These are phyloP conservation scores for Xestia sexstrigata DNA, from an alignment of 2,888 invertebrate genomes.

Conservation along the genomic window DNA sequence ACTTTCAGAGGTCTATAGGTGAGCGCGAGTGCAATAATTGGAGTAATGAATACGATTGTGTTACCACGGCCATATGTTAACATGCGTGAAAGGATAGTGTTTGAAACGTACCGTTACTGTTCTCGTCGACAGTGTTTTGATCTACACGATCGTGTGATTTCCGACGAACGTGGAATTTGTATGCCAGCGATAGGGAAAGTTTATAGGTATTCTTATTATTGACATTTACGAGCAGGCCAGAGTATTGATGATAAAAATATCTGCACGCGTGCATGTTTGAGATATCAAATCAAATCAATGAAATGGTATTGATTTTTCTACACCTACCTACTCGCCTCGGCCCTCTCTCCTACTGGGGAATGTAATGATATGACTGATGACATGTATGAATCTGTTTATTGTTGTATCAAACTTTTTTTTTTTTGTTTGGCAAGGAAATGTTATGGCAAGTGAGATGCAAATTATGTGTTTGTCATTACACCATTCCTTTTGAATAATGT, in stretches of 20 bases:
- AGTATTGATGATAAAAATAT: slow-evolving; percentile 44
- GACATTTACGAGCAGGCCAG: slow-evolving; percentile 37
- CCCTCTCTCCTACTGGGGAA: slow-evolving; percentile 44
- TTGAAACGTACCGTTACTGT: slow-evolving; percentile 82
- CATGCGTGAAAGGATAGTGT: slow-evolving; percentile 83
- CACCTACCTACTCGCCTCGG: slow-evolving; percentile 44
- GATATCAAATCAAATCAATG: slow-evolving; percentile 42
- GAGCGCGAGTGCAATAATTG: slow-evolving; percentile 74
- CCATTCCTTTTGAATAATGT: slow-evolving; percentile 22
- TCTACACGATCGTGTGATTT: slow-evolving; percentile 67
- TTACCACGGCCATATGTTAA: slow-evolving; percentile 86
- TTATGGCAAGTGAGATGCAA: slow-evolving; percentile 8
- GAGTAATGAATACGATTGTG: slow-evolving; percentile 79
- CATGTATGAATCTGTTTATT: slow-evolving; percentile 18
- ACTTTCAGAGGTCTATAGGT: slow-evolving; percentile 74
- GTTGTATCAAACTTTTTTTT: neutral
- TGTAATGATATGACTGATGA: slow-evolving; percentile 22
- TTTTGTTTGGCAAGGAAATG: neutral
- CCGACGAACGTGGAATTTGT: slow-evolving; percentile 68
- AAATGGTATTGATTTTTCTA: slow-evolving; percentile 65
- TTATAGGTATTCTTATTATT: slow-evolving; percentile 47
- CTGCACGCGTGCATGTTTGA: slow-evolving; percentile 31
- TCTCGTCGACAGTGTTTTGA: slow-evolving; percentile 71
- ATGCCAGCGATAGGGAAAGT: slow-evolving; percentile 71
- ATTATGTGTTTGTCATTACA: neutral